These are phyloP conservation scores for Eubucco bourcierii DNA, from an alignment of 2,113 vertebrate species.

Conservation along the genomic window DNA sequence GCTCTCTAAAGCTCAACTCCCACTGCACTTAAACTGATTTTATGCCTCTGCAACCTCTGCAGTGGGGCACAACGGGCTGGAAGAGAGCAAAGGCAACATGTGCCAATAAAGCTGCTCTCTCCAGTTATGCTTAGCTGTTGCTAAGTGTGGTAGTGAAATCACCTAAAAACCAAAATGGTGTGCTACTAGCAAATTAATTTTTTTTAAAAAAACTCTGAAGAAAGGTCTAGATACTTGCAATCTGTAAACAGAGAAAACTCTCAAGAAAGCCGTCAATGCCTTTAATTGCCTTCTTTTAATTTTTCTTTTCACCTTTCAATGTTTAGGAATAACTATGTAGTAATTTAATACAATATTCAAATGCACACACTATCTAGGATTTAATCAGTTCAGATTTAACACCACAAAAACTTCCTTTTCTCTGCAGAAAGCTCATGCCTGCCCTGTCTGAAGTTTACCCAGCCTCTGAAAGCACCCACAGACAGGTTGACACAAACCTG, in stretches of 20 bases:
- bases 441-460: not conserved
- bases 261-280: not conserved
- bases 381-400: not conserved
- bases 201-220: not conserved
- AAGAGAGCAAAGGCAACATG: not conserved
- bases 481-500: accelerated
- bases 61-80: not conserved
- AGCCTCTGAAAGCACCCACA: not conserved
- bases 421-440: not conserved
- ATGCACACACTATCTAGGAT: not conserved
- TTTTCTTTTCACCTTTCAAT: not conserved
- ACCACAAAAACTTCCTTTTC: not conserved
- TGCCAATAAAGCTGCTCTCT: not conserved
- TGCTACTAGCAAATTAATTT: not conserved
- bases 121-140: not conserved
- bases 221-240: not conserved
- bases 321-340: not conserved
- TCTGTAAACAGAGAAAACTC: not conserved
- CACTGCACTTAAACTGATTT: not conserved
- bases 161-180: not conserved
- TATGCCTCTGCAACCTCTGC: not conserved
- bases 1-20: not conserved
- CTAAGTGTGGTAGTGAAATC: not conserved
- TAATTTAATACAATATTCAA: not conserved
- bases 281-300: not conserved